Base-by-base conservation (phyloP, 2,113 vertebrate genomes). In the Rhadina sibilatrix region DNA sequence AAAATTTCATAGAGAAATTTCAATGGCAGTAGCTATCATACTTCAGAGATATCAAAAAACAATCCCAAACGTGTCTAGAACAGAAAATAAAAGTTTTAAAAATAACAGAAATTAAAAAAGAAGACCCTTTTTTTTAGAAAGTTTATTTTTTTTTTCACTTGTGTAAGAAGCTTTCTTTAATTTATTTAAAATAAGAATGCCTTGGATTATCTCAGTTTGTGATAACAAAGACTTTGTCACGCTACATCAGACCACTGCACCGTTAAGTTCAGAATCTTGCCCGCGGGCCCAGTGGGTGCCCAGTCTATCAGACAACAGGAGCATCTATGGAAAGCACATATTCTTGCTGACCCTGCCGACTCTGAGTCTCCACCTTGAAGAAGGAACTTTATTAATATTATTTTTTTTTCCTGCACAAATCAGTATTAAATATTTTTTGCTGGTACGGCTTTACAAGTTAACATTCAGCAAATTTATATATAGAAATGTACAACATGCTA, bases 21-120 rank as follows among this genome's bases (percentile, higher is more conserved):
- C n/a, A 22, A 18, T 2, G 0, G 15, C 3, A 2, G 15, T 49
- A 52, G 16, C 35, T 47, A 59, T 42, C 0, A 1, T 37, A n/a
- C 5, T 57, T 76, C 33, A 56, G 38, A 54, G 37, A 22, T 30
- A 50, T 1, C 13, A 25, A 37, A 76, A 53, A 64, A 11, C 9
- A 15, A 16, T 27, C 63, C 42, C 24, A 47, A 47, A 77, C 10
- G 40, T 0, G 0, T 16, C 23, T 77, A 30, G 4, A 89, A 74
- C 3, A 40, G 31, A 27, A 30, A 77, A n/a, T 59, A 28, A 18
- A 53, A 37, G 3, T 17, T 35, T 53, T 76, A 7, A 44, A 66
- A 44, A 8, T 56, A 64, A 33, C 3, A 11, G 13, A 80, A 81
- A 33, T 11, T 8, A 6, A 46, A 50, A 78, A 63, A 17, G 5